Base-by-base conservation (phyloP, 2,888 invertebrate species). In the Rugalucina vietnamica region DNA sequence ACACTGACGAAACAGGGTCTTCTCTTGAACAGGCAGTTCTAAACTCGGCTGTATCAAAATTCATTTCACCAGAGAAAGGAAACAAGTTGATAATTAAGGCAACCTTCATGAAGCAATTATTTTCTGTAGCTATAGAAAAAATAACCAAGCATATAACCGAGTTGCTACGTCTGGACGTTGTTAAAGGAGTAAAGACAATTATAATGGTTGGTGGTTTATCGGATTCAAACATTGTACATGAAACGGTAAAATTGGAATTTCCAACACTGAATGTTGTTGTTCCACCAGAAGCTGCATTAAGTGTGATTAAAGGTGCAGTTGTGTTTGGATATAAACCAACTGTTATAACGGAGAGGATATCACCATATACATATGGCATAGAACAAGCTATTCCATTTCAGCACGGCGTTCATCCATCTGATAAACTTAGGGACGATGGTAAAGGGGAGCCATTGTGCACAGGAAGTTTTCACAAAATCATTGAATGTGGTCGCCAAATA, bases 201-300 rank as follows among this genome's bases (percentile, higher is more conserved):
- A 32, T 84, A 18, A 76, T 85, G 76, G 81, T 83, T 0, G 86
- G 86, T 1, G 86, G 81, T 8, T 83, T 81, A 65, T 80, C 86
- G 8, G 81, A 83, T 32, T 86, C 82, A 0, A 49, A 27, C 0
- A 54, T 83, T 37, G 54, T 86, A 4, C 82, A 83, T 18, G 27
- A 77, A 21, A 75, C 71, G 27, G 78, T 86, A 3, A 65, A 39
- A 37, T 39, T 43, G 37, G 69, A n/a, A 0, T 86, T 86, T 29
- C 43, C 69, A 0, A 18, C 65, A n/a, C 14, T 72, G 18, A 72
- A 60, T 18, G 18, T 86, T 5, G 24, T 83, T 0, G 72, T 76
- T 18, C 81, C 86, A 65, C n/a, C 36, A n/a, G 78, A 80, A 0
- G 78, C 86, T 3, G 80, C 74, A 2, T 60, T 81, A 21, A 72